phyloP scores from a whole-genome alignment of 2,888 invertebrate genomes.

The Saturnia pavonia region DNA sequence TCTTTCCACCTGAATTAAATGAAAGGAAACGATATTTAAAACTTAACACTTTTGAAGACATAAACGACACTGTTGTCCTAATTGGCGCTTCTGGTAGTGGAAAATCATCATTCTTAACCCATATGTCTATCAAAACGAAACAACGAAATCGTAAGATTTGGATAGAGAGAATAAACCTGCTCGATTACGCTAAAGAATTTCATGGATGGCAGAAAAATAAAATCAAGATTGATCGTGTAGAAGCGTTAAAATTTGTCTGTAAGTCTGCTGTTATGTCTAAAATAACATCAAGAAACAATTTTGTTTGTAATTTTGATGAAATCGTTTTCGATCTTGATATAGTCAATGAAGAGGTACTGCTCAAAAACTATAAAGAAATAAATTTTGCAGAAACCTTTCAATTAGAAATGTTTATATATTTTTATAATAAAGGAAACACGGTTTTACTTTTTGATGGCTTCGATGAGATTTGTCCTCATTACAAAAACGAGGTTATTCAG shows the following conservation, averaged over 20 bases:
- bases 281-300: neutral
- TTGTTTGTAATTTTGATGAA: neutral
- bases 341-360: neutral
- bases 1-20: too few species aligned
- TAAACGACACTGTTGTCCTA: slow-evolving; percentile 1
- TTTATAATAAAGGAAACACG: too few species aligned
- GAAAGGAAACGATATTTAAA: neutral
- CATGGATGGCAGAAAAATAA: slow-evolving; percentile 24
- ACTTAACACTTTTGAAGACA: neutral
- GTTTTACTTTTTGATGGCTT: too few species aligned
- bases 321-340: slow-evolving; percentile 12
- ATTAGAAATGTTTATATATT: slow-evolving; percentile 16
- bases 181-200: slow-evolving; percentile 24
- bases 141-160: slow-evolving; percentile 24
- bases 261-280: neutral
- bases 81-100: slow-evolving; percentile 31
- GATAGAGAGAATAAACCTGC: slow-evolving; percentile 28
- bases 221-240: neutral
- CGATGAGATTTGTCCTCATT: too few species aligned
- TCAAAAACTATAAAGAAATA: neutral
- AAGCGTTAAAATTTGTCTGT: slow-evolving; percentile 12
- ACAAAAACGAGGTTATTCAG: too few species aligned
- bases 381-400: neutral
- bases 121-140: slow-evolving; percentile 30
- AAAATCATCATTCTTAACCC: slow-evolving; percentile 32